Evolutionary conservation across 2,113 vertebrate genomes (phyloP).

Genomic region (Sula dactylatra): DNA sequence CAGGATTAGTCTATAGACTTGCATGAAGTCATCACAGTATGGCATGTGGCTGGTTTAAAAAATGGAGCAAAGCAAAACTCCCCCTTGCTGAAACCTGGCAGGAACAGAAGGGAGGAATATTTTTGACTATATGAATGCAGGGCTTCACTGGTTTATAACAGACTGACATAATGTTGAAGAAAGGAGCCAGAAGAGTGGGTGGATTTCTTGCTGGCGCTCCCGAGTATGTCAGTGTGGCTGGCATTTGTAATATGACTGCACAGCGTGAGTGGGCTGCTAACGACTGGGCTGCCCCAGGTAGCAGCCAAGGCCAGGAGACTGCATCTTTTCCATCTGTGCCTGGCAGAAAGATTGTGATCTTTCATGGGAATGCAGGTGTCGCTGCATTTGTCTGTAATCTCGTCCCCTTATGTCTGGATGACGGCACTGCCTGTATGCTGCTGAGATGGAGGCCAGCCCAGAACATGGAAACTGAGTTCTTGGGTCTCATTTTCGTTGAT

Average conservation of each 20-base stretch:
- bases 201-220: not conserved
- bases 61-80: not conserved
- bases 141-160: not conserved
- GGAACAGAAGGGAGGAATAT: not conserved
- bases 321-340: not conserved
- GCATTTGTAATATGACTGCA: fast-evolving
- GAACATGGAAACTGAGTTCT: not conserved
- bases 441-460: not conserved
- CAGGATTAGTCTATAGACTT: fast-evolving
- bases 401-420: not conserved
- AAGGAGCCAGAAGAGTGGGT: not conserved
- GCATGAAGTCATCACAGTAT: not conserved
- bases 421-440: not conserved
- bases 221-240: fast-evolving
- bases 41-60: not conserved
- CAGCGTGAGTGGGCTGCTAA: not conserved
- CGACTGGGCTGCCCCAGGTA: not conserved
- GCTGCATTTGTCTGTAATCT: not conserved
- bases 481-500: fast-evolving
- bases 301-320: not conserved
- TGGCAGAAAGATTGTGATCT: not conserved
- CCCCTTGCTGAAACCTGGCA: not conserved
- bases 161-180: not conserved
- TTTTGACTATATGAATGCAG: not conserved
- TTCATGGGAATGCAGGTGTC: fast-evolving